Conservation (phyloP, 2,797 vertebrate genomes). For the Eulemur mongoz region DNA sequence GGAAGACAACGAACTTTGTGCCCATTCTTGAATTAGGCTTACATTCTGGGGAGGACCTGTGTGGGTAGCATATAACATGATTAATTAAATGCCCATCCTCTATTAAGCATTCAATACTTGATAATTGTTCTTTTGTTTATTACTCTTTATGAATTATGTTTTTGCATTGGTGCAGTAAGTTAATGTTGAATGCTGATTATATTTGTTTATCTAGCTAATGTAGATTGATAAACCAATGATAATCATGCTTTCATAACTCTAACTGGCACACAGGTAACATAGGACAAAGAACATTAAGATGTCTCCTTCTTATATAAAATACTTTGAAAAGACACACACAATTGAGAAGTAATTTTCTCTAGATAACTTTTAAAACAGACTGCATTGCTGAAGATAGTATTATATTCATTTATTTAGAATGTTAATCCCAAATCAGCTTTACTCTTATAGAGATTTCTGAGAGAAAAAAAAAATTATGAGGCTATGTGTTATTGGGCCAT, state of each 20-base stretch:
- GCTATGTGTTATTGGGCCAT: background rate
- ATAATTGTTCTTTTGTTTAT: background rate
- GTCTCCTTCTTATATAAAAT: background rate
- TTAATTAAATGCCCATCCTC: background rate
- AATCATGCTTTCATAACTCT: background rate
- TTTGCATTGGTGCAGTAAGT: background rate
- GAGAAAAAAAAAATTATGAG: background rate
- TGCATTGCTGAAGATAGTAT: background rate
- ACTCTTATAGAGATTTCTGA: background rate
- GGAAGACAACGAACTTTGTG: background rate
- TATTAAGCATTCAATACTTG: background rate
- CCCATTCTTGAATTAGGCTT: background rate
- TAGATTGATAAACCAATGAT: background rate
- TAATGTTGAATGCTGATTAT: background rate
- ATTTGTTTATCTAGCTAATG: background rate
- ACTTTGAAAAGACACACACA: background rate
- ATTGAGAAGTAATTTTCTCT: background rate
- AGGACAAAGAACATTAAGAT: background rate
- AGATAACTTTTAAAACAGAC: background rate
- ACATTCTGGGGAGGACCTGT: background rate
- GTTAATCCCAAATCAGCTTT: background rate
- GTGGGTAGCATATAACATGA: accelerated
- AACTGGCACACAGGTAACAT: background rate
- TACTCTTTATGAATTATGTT: background rate
- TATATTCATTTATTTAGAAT: background rate